Conservation (phyloP, 2,113 vertebrate species). For the Benitochromis conjunctus region DNA sequence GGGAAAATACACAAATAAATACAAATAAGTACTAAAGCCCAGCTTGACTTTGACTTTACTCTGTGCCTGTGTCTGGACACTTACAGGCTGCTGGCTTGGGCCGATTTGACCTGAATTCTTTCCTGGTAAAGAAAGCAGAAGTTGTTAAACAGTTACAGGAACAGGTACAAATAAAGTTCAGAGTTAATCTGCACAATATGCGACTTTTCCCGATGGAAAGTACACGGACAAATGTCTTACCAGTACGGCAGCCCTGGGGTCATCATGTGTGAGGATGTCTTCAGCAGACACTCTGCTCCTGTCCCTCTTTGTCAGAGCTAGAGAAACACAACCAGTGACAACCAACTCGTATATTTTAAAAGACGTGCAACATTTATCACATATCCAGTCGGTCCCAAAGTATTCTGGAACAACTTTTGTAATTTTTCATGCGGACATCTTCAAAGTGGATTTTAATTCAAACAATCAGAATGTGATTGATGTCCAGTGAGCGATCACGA, state of each 20-base stretch:
- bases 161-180: background rate
- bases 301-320: slow-evolving; percentile 77
- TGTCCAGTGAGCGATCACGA: background rate
- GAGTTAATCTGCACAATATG: background rate
- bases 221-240: slow-evolving; percentile 58
- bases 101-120: slow-evolving; percentile 85
- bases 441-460: background rate
- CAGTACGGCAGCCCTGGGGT: slow-evolving; percentile 81
- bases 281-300: slow-evolving; percentile 78
- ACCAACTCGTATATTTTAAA: background rate
- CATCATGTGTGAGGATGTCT: slow-evolving; percentile 77
- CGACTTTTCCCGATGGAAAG: background rate
- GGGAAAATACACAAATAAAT: background rate
- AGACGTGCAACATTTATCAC: background rate
- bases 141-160: background rate
- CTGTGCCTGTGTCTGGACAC: slow-evolving; percentile 56
- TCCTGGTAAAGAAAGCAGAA: slow-evolving; percentile 74
- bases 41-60: background rate
- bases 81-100: slow-evolving; percentile 87
- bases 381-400: background rate
- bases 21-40: background rate
- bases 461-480: background rate
- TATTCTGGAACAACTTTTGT: background rate
- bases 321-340: slow-evolving; percentile 12
- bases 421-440: background rate